Base-by-base conservation (phyloP, 2,113 vertebrate genomes). In the Excalfactoria chinensis region DNA sequence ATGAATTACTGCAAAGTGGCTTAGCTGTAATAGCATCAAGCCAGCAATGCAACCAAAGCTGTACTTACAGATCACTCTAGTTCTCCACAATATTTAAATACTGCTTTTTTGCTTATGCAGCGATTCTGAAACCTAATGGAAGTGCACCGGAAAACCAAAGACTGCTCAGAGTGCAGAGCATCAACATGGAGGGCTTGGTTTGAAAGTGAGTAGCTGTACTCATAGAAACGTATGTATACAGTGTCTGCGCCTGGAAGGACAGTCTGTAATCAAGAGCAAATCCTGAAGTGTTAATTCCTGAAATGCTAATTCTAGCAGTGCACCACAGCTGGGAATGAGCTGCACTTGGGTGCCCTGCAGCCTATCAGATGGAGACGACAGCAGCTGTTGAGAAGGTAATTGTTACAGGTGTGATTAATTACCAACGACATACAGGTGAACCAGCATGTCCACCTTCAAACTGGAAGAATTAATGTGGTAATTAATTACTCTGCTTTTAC, bases 11-110 rank as follows among this genome's bases (percentile, higher is more conserved):
- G 1, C 51, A 22, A 43, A 79, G 89, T 77, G 51, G 46, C 64
- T 90, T 76, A 73, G 80, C 79, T 80, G 41, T 63, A 84, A n/a
- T 19, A 85, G 55, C 87, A 88, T 44, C 60, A 20, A 64, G 62
- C 20, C 87, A 82, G 67, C 82, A 89, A 28, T 4, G 16, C 30
- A 56, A 11, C 37, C 17, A 6, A 28, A 84, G 70, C 62, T 78
- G 41, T 22, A 4, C 13, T 49, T 81, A 12, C 75, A 76, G 23
- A 44, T 37, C 22, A 6, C 14, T 37, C 13, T 13, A 5, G 55
- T 86, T 41, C 30, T 75, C 20, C 67, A 2, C 4, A 49, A 4
- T 30, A 34, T 76, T 72, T 64, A 55, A 80, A 55, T 4, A 13
- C 11, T 8, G 9, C 8, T 35, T 78, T 78, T 88, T 68, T 63